Percentiles rank a stretch among this genome's conserved stretches.
Conservation (phyloP, 2,888 invertebrate genomes). For the Apocheima hispidaria region DNA sequence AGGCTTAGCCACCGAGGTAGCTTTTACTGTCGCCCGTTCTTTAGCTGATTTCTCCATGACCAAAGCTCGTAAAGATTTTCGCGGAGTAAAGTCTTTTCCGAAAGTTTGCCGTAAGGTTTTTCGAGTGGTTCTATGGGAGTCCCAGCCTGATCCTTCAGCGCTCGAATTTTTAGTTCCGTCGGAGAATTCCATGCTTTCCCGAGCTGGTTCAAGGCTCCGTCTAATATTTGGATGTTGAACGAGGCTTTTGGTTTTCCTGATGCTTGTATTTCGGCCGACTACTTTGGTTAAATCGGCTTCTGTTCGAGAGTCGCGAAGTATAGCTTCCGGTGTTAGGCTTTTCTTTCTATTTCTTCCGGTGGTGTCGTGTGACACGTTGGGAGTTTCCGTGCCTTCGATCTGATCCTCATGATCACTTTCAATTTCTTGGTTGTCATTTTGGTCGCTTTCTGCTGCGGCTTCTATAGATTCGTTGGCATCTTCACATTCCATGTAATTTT, state of each 20-base stretch:
- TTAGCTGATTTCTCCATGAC: constrained; percentile 79
- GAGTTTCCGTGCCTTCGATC: constrained; percentile 40
- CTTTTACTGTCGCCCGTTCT: constrained; percentile 49
- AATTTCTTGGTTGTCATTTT: constrained; percentile 27
- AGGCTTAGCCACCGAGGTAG: constrained; percentile 53
- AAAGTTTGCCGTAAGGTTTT: constrained; percentile 76
- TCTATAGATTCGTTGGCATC: constrained; percentile 18
- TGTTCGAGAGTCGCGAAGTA: constrained; percentile 55
- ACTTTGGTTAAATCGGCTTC: constrained; percentile 44
- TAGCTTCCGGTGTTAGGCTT: constrained; percentile 64
- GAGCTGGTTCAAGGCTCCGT: constrained; percentile 58
- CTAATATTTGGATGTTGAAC: constrained; percentile 51
- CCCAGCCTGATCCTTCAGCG: constrained; percentile 76
- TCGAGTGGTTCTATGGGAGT: constrained; percentile 75
- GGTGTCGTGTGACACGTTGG: constrained; percentile 58
- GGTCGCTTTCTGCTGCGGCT: constrained; percentile 30
- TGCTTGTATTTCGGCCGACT: constrained; percentile 59
- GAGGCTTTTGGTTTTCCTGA: constrained; percentile 62
- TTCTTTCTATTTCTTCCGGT: constrained; percentile 59
- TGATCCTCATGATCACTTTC: constrained; percentile 42
- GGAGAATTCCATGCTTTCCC: constrained; percentile 61
- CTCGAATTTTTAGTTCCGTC: constrained; percentile 67
- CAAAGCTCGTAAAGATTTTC: constrained; percentile 73
- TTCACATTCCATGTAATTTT: constrained; percentile 29
- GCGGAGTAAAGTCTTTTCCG: constrained; percentile 71